Evolutionary conservation across 2,888 invertebrate species (phyloP).

Genomic region (Oxyteleia sp.): DNA sequence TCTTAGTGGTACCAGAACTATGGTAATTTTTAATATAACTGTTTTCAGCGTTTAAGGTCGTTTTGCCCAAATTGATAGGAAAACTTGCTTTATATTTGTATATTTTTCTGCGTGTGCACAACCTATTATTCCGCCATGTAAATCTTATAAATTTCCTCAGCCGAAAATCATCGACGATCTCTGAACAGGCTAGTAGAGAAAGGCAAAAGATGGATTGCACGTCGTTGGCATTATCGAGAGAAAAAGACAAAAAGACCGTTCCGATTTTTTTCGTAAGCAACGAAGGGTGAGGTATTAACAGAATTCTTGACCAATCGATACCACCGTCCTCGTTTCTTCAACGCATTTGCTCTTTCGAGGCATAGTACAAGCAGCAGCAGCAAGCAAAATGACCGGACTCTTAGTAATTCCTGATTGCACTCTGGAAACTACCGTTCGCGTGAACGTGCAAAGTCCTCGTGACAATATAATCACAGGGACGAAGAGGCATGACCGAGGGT

Average conservation of each 20-base stretch:
- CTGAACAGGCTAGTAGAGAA: constrained; percentile 10
- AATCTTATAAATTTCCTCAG: too few species aligned
- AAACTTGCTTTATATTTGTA: too few species aligned
- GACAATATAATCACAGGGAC: constrained; percentile 77
- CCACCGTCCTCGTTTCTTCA: constrained; percentile 74
- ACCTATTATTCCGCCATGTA: too few species aligned
- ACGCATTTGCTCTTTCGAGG: constrained; percentile 70
- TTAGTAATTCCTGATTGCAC: constrained; percentile 73
- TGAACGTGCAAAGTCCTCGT: constrained; percentile 74
- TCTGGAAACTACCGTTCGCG: constrained; percentile 73
- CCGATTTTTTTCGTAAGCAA: constrained; percentile 52
- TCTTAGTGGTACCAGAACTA: too few species aligned
- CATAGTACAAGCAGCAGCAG: constrained; percentile 44
- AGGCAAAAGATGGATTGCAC: constrained; percentile 14
- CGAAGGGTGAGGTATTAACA: constrained; percentile 65
- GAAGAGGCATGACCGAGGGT: constrained; percentile 70
- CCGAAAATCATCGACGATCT: constrained; percentile 21
- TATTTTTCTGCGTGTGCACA: too few species aligned
- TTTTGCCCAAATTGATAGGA: too few species aligned
- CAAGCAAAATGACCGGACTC: constrained; percentile 67
- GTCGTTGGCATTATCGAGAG: background rate
- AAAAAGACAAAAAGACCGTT: constrained; percentile 31
- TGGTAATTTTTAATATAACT: too few species aligned
- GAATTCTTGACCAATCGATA: constrained; percentile 76
- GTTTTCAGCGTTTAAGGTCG: too few species aligned